Evolutionary conservation across 2,888 invertebrate species (phyloP).

Genomic region (Micoletzkya japonica): DNA sequence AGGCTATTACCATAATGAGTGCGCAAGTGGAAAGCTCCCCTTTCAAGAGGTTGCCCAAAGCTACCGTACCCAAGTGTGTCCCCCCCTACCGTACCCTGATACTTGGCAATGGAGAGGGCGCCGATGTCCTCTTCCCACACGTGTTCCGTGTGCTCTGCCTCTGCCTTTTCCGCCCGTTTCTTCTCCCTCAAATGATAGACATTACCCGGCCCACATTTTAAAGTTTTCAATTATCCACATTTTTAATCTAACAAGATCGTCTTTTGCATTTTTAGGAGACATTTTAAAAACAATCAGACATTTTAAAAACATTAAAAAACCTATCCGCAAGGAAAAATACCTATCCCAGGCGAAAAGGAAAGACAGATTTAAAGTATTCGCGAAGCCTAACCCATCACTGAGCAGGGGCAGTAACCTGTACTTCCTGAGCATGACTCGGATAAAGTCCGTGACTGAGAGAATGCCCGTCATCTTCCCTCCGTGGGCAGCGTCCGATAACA

Average conservation of each 20-base stretch:
- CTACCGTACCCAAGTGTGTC: no score
- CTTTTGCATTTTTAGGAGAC: no score
- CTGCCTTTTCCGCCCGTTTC: constrained; percentile 17
- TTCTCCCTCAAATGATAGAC: background rate
- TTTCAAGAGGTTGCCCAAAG: no score
- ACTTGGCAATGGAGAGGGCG: constrained; percentile 42
- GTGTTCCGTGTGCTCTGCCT: constrained; percentile 12
- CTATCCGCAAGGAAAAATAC: background rate
- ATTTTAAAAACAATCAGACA: no score
- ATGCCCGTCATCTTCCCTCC: constrained; percentile 69
- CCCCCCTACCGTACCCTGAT: constrained; percentile 36
- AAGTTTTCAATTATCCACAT: background rate
- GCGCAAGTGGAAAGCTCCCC: no score
- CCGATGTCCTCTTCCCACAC: constrained; percentile 40
- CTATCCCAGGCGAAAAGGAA: background rate
- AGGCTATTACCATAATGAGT: no score
- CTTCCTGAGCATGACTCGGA: constrained; percentile 78
- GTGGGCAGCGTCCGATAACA: constrained; percentile 40
- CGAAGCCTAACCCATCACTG: background rate
- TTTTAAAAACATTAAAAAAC: no score
- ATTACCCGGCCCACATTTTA: background rate
- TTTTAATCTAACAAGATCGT: no score
- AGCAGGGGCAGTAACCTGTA: constrained; percentile 34
- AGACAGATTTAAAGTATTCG: no score
- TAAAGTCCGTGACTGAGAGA: constrained; percentile 98